A percentile compares a stretch with the other conserved stretches of the same genome.
Conservation (phyloP, 2,888 invertebrate species). For the Lottia gigantea region DNA sequence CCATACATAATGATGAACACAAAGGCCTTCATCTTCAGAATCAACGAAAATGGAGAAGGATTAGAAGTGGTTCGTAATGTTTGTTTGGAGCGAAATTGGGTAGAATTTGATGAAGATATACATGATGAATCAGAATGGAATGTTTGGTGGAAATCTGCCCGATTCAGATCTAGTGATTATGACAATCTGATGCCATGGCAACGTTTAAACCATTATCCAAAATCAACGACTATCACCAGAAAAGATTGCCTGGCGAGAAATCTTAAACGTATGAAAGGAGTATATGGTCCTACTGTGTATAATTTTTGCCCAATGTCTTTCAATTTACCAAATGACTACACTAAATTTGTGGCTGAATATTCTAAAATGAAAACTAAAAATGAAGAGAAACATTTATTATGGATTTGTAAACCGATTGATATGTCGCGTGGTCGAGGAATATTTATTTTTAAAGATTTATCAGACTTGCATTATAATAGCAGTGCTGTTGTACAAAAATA, state of each 20-base stretch:
- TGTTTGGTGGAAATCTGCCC: constrained; percentile 84
- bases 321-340: constrained; percentile 85
- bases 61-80: constrained; percentile 72
- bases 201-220: constrained; percentile 81
- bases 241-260: constrained; percentile 85
- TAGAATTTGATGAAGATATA: constrained; percentile 76
- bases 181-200: constrained; percentile 61
- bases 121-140: constrained; percentile 76
- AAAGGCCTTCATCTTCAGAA: constrained; percentile 52
- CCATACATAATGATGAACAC: too few relatives aligned
- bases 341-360: constrained; percentile 84
- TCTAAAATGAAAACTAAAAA: constrained; percentile 44
- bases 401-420: constrained; percentile 90
- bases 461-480: constrained; percentile 76
- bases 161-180: constrained; percentile 74
- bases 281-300: constrained; percentile 77
- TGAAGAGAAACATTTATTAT: constrained; percentile 68
- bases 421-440: constrained; percentile 88
- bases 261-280: constrained; percentile 80
- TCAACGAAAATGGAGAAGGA: constrained; percentile 62
- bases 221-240: constrained; percentile 80
- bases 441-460: constrained; percentile 78
- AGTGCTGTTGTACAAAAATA: constrained; percentile 82
- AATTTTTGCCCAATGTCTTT: constrained; percentile 84
- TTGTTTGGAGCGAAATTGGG: constrained; percentile 84